A percentile compares a stretch with the other conserved stretches of the same genome.
phyloP scores from a whole-genome alignment of 2,113 vertebrate species.

The Gavialis gangeticus region DNA sequence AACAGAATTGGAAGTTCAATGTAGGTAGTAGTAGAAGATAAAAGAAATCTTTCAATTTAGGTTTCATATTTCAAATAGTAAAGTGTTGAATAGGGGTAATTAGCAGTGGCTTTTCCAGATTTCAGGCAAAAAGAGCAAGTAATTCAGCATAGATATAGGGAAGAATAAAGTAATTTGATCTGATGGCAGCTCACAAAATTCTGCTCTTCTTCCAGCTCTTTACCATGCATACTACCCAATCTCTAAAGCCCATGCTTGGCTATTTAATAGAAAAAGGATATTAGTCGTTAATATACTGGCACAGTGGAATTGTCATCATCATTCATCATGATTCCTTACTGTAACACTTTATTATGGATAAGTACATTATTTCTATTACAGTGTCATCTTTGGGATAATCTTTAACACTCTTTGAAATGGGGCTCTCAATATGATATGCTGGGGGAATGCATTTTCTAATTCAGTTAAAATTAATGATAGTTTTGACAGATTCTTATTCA shows the following conservation, averaged over 20 bases:
- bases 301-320: conserved; percentile 28
- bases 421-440: conserved; percentile 7
- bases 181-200: conserved; percentile 40
- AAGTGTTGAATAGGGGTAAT: background rate
- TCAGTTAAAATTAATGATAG: conserved; percentile 57
- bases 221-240: background rate
- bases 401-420: conserved; percentile 31
- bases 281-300: conserved; percentile 29
- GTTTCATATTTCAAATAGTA: background rate
- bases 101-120: background rate
- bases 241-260: conserved; percentile 31
- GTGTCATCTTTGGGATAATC: conserved; percentile 35
- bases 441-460: conserved; percentile 1
- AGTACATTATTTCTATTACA: conserved; percentile 55
- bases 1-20: background rate
- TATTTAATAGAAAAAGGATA: conserved; percentile 46
- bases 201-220: conserved; percentile 39
- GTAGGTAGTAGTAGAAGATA: background rate
- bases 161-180: conserved; percentile 34
- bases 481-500: conserved; percentile 62
- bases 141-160: conserved; percentile 5
- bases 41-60: background rate
- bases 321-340: conserved; percentile 55
- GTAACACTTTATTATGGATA: conserved; percentile 22
- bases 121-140: background rate